These are phyloP conservation scores for Nematolebias whitei DNA, from an alignment of 2,113 vertebrate species.

Conservation along the genomic window DNA sequence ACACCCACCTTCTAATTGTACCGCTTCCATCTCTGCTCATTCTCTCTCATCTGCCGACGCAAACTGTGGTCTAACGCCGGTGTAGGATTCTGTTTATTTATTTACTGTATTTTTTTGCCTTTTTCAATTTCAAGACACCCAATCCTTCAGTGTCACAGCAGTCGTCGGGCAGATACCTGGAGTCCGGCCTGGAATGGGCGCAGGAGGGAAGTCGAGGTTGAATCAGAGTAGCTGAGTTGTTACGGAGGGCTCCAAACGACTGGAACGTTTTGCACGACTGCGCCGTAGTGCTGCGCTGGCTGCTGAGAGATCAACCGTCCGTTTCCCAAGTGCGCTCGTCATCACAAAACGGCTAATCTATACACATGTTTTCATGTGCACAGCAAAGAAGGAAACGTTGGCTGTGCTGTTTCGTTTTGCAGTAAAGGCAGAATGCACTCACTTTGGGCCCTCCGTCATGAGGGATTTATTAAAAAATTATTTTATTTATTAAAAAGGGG, in stretches of 20 bases:
- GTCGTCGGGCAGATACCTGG: conserved; percentile 30
- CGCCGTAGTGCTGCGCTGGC: conserved; percentile 43
- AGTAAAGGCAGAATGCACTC: conserved; percentile 10
- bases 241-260: conserved; percentile 13
- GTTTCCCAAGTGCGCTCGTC: conserved; percentile 16
- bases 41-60: too few relatives aligned
- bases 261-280: conserved; percentile 36
- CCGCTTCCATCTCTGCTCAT: not conserved
- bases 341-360: conserved; percentile 43
- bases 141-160: conserved; percentile 35
- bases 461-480: not conserved
- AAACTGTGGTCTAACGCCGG: conserved; percentile 54
- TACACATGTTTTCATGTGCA: conserved; percentile 47
- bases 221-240: conserved; percentile 5
- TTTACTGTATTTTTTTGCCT: too few relatives aligned
- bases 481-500: too few relatives aligned
- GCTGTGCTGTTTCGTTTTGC: conserved; percentile 21
- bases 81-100: conserved; percentile 31
- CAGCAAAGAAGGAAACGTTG: conserved; percentile 28
- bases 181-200: conserved; percentile 23
- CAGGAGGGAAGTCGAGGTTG: not conserved
- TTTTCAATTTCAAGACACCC: conserved; percentile 19
- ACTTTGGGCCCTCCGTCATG: not conserved
- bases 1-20: too few relatives aligned
- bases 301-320: conserved; percentile 19